A percentile compares a stretch with the other conserved stretches of the same genome.
Evolutionary conservation across 2,113 vertebrate genomes (phyloP).

Genomic region (Rhinopithecus roxellana): DNA sequence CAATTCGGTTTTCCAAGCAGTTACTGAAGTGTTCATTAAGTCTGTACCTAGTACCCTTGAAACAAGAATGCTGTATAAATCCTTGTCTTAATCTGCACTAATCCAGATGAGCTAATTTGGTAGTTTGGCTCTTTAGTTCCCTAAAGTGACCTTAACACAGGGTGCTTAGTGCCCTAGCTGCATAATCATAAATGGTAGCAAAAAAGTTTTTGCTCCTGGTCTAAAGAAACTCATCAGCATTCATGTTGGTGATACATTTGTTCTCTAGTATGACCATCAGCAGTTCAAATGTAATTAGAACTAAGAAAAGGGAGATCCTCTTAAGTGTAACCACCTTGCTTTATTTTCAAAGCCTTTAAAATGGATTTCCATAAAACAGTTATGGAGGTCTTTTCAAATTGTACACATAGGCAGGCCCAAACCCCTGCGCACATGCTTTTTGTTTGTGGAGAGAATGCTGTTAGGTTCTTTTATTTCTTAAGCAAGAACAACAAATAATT

Average conservation of each 20-base stretch:
- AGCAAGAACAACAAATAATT: constrained; percentile 69
- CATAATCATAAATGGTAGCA: neutral
- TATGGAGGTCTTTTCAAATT: neutral
- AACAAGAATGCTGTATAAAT: constrained; percentile 48
- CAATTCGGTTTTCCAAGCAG: neutral
- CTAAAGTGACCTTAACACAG: neutral
- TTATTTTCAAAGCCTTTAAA: constrained; percentile 20
- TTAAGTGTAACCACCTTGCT: neutral
- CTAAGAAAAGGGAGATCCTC: neutral
- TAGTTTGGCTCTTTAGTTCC: constrained; percentile 12
- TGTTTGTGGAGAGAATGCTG: neutral
- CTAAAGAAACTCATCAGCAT: neutral
- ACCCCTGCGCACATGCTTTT: neutral
- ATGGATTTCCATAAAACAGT: neutral
- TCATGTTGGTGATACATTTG: neutral
- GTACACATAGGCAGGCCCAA: neutral
- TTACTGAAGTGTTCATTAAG: neutral
- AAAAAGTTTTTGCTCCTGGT: neutral
- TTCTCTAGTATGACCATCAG: neutral
- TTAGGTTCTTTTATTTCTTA: constrained; percentile 53
- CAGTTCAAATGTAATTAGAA: neutral
- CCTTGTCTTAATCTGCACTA: constrained; percentile 45
- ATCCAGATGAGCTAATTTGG: constrained; percentile 52
- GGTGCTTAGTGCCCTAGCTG: neutral
- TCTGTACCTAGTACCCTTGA: constrained; percentile 41